Conservation (phyloP, 2,888 invertebrate species). For the Dicyrtomina minuta region DNA sequence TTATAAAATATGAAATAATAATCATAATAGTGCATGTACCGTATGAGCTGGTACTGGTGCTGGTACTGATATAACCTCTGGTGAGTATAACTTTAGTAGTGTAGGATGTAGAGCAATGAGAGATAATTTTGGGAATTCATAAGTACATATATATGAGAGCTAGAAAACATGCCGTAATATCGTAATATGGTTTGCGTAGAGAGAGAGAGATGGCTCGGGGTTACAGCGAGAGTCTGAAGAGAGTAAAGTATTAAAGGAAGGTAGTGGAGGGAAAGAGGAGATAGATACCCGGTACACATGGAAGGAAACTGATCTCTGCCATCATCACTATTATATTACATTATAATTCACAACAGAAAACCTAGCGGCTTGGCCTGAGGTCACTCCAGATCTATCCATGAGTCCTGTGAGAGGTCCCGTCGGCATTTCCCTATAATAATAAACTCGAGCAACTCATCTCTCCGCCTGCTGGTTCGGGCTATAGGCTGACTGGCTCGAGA, state of each 20-base stretch:
- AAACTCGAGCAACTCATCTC: constrained; percentile 50
- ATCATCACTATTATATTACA: constrained; percentile 30
- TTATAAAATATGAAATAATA: no score
- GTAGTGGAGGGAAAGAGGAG: constrained; percentile 4
- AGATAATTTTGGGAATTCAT: no score
- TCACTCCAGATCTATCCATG: constrained; percentile 28
- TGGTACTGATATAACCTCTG: no score
- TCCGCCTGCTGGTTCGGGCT: no score
- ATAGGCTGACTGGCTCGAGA: no score
- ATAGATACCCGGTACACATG: constrained; percentile 24
- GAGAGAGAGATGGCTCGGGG: constrained; percentile 13
- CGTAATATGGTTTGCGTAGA: neutral
- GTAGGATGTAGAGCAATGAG: no score
- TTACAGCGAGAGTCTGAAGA: constrained; percentile 4
- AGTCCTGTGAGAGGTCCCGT: constrained; percentile 37
- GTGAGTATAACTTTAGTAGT: no score
- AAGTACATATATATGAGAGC: no score
- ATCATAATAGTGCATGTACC: no score
- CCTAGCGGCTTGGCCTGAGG: constrained; percentile 14
- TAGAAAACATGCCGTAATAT: neutral
- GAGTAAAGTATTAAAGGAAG: constrained; percentile 11
- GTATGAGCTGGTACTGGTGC: no score
- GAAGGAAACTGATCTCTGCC: constrained; percentile 23
- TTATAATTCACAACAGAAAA: constrained; percentile 27
- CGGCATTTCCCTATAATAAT: constrained; percentile 52